These are phyloP conservation scores for Dendropsophus ebraccatus DNA, from an alignment of 2,113 vertebrate genomes.

Conservation along the genomic window DNA sequence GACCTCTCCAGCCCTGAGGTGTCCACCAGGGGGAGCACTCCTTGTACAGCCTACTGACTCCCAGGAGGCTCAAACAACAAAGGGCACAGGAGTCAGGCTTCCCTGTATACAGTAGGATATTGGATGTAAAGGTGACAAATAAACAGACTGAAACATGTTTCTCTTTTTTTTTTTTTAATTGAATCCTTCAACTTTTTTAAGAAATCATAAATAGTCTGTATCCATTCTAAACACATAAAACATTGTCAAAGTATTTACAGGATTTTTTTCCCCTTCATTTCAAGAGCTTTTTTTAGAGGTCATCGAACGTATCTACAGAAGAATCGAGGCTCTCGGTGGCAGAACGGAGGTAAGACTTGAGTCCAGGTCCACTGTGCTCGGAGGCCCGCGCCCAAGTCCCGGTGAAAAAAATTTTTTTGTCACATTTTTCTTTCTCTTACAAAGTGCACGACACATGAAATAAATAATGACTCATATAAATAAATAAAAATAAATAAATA, in stretches of 20 bases:
- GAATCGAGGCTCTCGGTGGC: slow-evolving; percentile 8
- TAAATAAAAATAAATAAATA: slow-evolving; percentile 73
- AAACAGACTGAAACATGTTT: background rate
- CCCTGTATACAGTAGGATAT: too few relatives aligned
- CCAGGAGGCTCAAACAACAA: too few relatives aligned
- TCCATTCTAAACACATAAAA: slow-evolving; percentile 58
- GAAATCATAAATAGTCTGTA: slow-evolving; percentile 59
- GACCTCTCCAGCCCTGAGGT: too few relatives aligned
- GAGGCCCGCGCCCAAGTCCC: background rate
- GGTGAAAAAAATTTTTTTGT: background rate
- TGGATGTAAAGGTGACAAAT: background rate
- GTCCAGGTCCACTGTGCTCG: background rate
- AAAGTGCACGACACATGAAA: slow-evolving; percentile 73
- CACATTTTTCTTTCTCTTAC: background rate
- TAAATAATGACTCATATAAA: slow-evolving; percentile 74
- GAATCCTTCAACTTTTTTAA: slow-evolving; percentile 59
- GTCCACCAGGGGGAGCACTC: too few relatives aligned
- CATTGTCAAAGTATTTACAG: slow-evolving; percentile 10
- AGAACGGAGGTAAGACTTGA: slow-evolving; percentile 40
- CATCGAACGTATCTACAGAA: background rate
- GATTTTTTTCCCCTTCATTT: background rate
- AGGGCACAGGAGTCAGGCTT: too few relatives aligned
- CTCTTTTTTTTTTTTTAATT: slow-evolving; percentile 54
- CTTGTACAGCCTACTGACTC: too few relatives aligned
- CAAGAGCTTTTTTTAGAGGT: slow-evolving; percentile 36